Conservation (phyloP, 2,797 vertebrate species). For the Anolis apletophallus region DNA sequence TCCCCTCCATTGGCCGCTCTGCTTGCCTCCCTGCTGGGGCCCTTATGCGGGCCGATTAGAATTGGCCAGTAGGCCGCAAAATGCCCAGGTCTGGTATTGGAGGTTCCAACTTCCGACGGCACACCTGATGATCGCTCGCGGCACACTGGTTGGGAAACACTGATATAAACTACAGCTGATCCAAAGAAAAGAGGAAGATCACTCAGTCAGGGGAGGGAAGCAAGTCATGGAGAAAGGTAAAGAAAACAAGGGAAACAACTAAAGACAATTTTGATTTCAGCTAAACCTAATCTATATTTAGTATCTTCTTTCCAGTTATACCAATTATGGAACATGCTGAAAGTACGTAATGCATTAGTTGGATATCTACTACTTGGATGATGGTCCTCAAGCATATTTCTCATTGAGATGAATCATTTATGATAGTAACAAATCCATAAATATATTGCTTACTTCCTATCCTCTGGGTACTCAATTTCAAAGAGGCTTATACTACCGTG, state of each 20-base stretch:
- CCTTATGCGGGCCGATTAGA: too few species aligned
- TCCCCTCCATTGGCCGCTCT: too few species aligned
- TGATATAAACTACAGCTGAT: background rate
- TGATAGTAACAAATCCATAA: background rate
- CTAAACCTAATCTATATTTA: background rate
- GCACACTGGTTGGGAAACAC: too few species aligned
- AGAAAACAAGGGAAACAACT: background rate
- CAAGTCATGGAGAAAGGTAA: background rate
- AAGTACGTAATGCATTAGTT: background rate
- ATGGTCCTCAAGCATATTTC: background rate
- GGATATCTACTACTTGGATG: background rate
- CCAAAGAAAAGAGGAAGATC: background rate
- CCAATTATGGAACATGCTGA: background rate
- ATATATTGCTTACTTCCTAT: background rate
- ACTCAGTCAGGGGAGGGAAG: background rate
- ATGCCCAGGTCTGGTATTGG: too few species aligned
- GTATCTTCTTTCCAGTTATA: background rate
- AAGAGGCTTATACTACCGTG: background rate
- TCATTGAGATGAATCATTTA: background rate
- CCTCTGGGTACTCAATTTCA: background rate
- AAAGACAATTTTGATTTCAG: background rate
- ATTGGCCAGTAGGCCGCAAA: too few species aligned
- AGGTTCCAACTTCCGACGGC: too few species aligned
- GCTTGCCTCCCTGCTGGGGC: too few species aligned
- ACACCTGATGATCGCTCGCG: too few species aligned